Base-by-base conservation (phyloP, 2,888 invertebrate genomes). In the Petrophora chlorosata region DNA sequence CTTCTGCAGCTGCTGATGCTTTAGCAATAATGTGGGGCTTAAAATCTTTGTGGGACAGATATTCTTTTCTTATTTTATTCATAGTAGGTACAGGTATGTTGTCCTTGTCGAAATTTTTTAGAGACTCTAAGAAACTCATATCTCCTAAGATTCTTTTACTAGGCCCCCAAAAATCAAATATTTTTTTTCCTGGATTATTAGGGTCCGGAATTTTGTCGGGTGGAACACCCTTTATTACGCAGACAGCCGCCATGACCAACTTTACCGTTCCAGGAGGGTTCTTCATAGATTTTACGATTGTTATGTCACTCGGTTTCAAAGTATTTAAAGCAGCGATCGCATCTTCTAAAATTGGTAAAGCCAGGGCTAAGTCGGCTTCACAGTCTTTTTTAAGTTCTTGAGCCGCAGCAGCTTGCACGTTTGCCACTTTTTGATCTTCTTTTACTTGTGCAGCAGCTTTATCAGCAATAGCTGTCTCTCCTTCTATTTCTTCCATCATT, bases 1-100 rank as follows among this genome's bases (percentile, higher is more conserved):
- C 98, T 87, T 98, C 97, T 13, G 98, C 98, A 2, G 99, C 99
- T 56, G 96, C 94, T 0, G 98, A 98, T 0, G 98, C 98, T 82
- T 97, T 96, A 8, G 95, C 95, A 42, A 97, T 95, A 43, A 95
- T 92, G 49, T 92, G 89, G 1, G 96, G 96, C 62, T 95, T 94
- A 75, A 97, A 97, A 67, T 95, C 94, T 69, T 94, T 93, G 73
- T 96, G 92, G 0, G 93, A 92, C 19, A 95, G 82, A 78, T 94
- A 96, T 67, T 95, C 95, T 71, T 94, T 94, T 56, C 95, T 87
- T 58, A 95, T 94, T 80, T 94, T 94, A 62, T 92, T 89, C 93
- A 97, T 96, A 7, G 93, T 92, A 15, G 92, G 91, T 1, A 91
- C 71, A 26, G 95, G 93, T 61, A 97, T 97, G 77, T 96, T 95